Base-by-base conservation (phyloP, 2,113 vertebrate species). In the Alethe diademata region DNA sequence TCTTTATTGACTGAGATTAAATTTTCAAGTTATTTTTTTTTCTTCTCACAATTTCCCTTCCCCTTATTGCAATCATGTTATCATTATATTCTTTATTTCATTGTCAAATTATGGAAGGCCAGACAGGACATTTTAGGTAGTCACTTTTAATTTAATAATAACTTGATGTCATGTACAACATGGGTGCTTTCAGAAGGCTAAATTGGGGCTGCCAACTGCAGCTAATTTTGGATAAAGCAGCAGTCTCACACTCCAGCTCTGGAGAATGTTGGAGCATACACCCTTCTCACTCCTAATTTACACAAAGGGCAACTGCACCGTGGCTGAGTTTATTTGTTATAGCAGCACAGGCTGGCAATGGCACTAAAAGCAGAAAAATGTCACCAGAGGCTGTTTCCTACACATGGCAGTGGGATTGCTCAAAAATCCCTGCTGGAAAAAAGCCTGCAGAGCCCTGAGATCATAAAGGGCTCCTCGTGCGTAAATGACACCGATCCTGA, bases 371-470 rank as follows among this genome's bases (percentile, higher is more conserved):
- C 35, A 56, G 79, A 29, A 80, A 60, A 94, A 85, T 92, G 95
- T 94, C 88, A 95, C 92, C 93, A 91, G 83, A 79, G 95, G 93
- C 19, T 6, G 76, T 96, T 96, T 97, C 97, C 95, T 96, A 89
- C 91, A 74, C 95, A 24, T 31, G 11, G 42, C 25, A 17, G 14
- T 83, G 83, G 35, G 53, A 71, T 2, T 65, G 90, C 67, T 90
- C 88, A 96, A 95, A 96, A 95, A 96, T 96, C 78, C 45, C 91
- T 9, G 6, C 70, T 94, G 94, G 90, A 75, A 89, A 88, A n/a
- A 25, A 78, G 38, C 71, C 73, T 45, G 73, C 38, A 28, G 57
- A 66, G 53, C 33, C 18, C 58, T 88, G 87, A 86, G 90, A 56
- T 47, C 64, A 23, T 24, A 65, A 88, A 93, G 80, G 54, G 64